phyloP scores from a whole-genome alignment of 2,113 vertebrate genomes.

The Eulacestoma nigropectus region DNA sequence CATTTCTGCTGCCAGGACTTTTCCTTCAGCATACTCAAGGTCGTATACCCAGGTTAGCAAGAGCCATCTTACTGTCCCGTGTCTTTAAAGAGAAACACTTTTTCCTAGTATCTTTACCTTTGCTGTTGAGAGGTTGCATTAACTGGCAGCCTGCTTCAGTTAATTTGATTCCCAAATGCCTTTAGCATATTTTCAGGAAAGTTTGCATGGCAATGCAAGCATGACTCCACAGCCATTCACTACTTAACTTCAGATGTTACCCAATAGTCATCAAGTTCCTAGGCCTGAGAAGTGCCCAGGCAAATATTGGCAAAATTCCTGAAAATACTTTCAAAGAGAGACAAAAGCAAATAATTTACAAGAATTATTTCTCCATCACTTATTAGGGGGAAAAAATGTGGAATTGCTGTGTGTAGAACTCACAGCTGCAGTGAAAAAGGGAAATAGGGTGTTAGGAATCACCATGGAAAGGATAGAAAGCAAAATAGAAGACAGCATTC shows the following conservation, averaged over 20 bases:
- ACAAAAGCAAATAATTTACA: background rate
- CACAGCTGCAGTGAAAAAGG: background rate
- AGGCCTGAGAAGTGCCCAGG: background rate
- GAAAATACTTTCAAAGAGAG: background rate
- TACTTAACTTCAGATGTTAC: background rate
- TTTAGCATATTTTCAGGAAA: background rate
- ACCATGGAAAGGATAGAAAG: background rate
- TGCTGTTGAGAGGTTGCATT: background rate
- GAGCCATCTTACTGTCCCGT: background rate
- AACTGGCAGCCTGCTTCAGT: background rate
- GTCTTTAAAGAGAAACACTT: background rate
- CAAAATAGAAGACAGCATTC: background rate
- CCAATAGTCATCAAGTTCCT: background rate
- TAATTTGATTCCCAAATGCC: background rate
- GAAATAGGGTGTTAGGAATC: background rate
- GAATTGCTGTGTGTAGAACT: background rate
- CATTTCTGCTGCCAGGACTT: background rate
- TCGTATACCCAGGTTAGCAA: background rate
- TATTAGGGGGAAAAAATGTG: fast-evolving
- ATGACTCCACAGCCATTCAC: background rate
- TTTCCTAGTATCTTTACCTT: background rate
- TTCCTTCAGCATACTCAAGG: background rate
- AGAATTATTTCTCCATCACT: background rate
- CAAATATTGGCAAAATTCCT: background rate
- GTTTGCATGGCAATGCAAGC: background rate